Conservation (phyloP, 2,888 invertebrate species). For the Amiota minor region DNA sequence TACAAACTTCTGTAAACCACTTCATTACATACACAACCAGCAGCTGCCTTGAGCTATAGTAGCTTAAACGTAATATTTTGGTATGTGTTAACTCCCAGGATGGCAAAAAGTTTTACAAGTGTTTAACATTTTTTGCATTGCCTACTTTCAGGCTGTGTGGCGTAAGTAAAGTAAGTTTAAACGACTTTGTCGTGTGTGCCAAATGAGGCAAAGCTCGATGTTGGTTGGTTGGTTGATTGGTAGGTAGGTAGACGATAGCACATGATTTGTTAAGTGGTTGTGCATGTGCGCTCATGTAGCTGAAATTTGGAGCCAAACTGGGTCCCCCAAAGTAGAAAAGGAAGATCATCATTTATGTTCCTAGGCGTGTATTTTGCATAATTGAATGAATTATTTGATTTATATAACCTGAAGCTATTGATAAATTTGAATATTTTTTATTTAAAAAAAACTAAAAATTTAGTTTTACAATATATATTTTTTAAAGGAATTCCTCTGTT, state of each 20-base stretch:
- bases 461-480: not conserved
- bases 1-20: not conserved
- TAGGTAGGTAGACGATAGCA: not conserved
- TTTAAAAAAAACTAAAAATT: not conserved
- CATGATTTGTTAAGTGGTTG: slow-evolving; percentile 29
- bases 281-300: slow-evolving; percentile 1
- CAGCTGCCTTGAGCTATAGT: not conserved
- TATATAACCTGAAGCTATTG: slow-evolving; percentile 5
- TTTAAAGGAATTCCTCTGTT: not conserved
- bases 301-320: not conserved
- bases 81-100: not conserved
- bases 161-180: no score
- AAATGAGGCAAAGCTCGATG: slow-evolving; percentile 8
- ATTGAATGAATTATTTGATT: slow-evolving; percentile 20
- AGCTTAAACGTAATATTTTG: not conserved
- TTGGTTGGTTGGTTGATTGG: not conserved
- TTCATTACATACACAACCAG: slow-evolving; percentile 7
- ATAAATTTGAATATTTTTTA: not conserved
- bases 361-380: slow-evolving; percentile 12
- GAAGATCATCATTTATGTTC: no score
- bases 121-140: slow-evolving; percentile 13
- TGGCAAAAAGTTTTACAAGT: not conserved
- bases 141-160: no score
- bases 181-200: slow-evolving; percentile 4
- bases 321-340: no score